These are phyloP conservation scores for Athrips mouffetella DNA, from an alignment of 2,888 invertebrate genomes.

Conservation along the genomic window DNA sequence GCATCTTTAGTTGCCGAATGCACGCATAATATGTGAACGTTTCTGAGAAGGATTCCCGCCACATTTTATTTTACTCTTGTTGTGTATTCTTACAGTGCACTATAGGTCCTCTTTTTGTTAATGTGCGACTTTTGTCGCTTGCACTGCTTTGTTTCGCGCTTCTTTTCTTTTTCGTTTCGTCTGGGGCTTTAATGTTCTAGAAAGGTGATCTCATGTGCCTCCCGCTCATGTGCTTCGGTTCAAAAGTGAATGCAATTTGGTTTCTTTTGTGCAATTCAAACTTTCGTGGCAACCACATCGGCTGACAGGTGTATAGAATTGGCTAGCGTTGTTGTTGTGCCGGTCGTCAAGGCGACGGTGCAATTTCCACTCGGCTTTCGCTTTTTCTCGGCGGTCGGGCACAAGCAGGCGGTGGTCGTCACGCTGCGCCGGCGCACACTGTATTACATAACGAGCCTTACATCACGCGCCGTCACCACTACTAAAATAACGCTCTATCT, in stretches of 20 bases:
- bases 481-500: constrained; percentile 73
- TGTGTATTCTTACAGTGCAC: neutral
- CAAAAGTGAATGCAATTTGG: neutral
- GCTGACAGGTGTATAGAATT: neutral
- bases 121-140: constrained; percentile 11
- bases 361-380: constrained; percentile 67
- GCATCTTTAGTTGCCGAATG: neutral
- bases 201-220: neutral
- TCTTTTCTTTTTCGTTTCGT: constrained; percentile 4
- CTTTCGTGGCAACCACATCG: neutral
- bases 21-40: constrained; percentile 37
- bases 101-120: neutral
- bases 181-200: neutral
- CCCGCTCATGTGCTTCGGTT: too few relatives aligned
- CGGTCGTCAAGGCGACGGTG: constrained; percentile 9
- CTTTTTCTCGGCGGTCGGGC: constrained; percentile 51
- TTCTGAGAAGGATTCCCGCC: constrained; percentile 30
- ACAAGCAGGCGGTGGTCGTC: constrained; percentile 50
- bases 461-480: constrained; percentile 69
- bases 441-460: constrained; percentile 66
- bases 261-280: neutral
- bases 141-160: constrained; percentile 5
- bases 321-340: constrained; percentile 8
- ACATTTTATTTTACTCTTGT: constrained; percentile 9
- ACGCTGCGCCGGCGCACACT: constrained; percentile 50